A percentile compares a stretch with the other conserved stretches of the same genome.
Conservation (phyloP, 2,113 vertebrate genomes). For the Semnornis frantzii region DNA sequence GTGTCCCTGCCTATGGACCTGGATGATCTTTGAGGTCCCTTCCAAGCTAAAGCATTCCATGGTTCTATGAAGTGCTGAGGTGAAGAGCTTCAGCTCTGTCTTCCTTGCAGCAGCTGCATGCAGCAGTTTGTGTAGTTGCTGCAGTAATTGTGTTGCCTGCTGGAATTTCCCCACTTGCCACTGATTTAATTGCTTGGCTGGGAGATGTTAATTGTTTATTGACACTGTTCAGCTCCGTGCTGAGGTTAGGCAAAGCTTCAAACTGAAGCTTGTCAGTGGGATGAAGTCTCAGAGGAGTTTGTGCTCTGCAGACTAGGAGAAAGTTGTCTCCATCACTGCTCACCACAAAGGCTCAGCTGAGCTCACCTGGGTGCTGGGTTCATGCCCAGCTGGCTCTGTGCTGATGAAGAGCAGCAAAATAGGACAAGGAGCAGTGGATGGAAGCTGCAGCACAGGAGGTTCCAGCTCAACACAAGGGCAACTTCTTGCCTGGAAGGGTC, state of each 20-base stretch:
- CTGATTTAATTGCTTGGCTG: constrained; percentile 48
- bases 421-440: no score
- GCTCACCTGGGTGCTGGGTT: fast-evolving
- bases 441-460: no score
- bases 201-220: constrained; percentile 54
- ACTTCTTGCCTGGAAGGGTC: no score
- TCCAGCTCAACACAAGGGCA: no score
- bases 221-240: constrained; percentile 8
- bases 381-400: fast-evolving
- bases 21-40: no score
- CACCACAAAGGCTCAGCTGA: fast-evolving
- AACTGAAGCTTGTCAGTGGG: neutral
- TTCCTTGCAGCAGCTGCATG: neutral
- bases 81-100: neutral
- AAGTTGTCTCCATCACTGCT: fast-evolving
- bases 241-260: constrained; percentile 34
- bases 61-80: neutral
- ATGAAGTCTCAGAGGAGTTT: neutral
- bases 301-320: neutral
- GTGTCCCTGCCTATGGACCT: no score
- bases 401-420: fast-evolving
- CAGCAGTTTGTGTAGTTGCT: neutral
- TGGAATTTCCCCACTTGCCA: constrained; percentile 14
- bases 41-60: no score
- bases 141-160: constrained; percentile 3